Evolutionary conservation across 92 coral and sea anemone genomes (phyloP), one percentile per base, ranked within the genome.

Genomic region (Parazoanthus swiftii): DNA sequence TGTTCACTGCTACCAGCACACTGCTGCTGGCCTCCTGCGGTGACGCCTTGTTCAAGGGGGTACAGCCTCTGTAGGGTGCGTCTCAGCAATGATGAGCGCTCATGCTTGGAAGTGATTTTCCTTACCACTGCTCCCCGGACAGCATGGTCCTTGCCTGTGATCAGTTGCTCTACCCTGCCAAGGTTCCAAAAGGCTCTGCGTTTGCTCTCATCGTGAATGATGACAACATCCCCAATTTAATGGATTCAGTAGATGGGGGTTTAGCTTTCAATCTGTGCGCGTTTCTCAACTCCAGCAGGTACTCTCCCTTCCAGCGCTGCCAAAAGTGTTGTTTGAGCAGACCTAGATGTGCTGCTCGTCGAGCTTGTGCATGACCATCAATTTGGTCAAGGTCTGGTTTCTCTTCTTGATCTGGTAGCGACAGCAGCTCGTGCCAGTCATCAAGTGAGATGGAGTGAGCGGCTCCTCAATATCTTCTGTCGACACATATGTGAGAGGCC

Each of bases 291-390:
- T 86, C 89, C 8, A 75, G 73, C 9, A 86, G 74, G 36, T 86
- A 76, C 46, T 86, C 89, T 4, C 74, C 50, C 73, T 75, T 86
- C 76, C 89, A 86, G 18, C 83, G 58, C 25, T 51, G 39, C 89
- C 82, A 86, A 46, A 86, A 75, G 43, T 86, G 82, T 66, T 66
- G 29, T 25, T 25, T 66, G n/a, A 66, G 72, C 26, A 66, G 23
- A 6, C 72, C 21, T 21, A 66, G 26, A 25, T 18, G 72, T 21
- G 23, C 26, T 25, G 26, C 72, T 66, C 25, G 72, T 91, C 48
- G 51, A 46, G 51, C 51, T 46, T 46, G 51, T 46, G 51, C 51
- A 6, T 46, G 51, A 46, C 51, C 51, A 46, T 46, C 51, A 46
- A 46, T 10, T 46, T 46, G 51, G 51, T 44, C 50, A 5, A 44